Base-by-base conservation (phyloP, 1,140 invertebrate genomes). In the Oreohelix idahoensis region DNA sequence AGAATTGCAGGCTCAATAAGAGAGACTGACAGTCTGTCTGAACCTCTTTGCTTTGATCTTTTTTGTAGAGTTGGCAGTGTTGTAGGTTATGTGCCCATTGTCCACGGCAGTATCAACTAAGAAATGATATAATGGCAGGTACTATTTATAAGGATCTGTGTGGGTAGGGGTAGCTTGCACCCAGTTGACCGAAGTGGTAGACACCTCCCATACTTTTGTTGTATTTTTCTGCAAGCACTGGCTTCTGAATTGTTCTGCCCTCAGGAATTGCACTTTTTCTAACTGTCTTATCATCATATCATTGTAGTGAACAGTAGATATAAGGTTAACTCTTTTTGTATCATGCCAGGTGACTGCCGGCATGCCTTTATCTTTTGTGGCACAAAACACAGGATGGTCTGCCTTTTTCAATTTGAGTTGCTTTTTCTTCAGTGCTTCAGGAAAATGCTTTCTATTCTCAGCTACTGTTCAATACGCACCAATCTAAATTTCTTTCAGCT, bases 211-310 rank as follows among this genome's bases (percentile, higher is more conserved):
- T n/a, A 20, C 53, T n/a, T 20, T 58, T n/a, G 53, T 58, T n/a
- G 23, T 58, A n/a, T 58, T 58, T 23, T 58, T 58, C 53, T 58
- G 53, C 53, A 58, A 58, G 53, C 53, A 58, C 53, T 58, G 53
- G 53, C 53, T 58, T 58, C 17, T 58, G 15, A 4, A 58, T 58
- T 23, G 20, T 58, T 58, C 53, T 58, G 53, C 53, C 53, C 53
- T 23, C 53, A 58, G 53, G 53, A 10, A 58, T 58, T 58, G 8
- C 53, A 5, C 17, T 23, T 58, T 58, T 58, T n/a, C 53, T 58
- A 20, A 58, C 53, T 58, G 53, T 58, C 53, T 58, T 58, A 20
- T n/a, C 23, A 58, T 58, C 5, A 58, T 20, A 10, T 58, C 10
- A 58, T 58, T 58, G 53, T 5, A 58, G 53, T 58, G 53, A 58